Evolutionary conservation across 2,797 vertebrate genomes (phyloP).

Genomic region (Salarias fasciatus): DNA sequence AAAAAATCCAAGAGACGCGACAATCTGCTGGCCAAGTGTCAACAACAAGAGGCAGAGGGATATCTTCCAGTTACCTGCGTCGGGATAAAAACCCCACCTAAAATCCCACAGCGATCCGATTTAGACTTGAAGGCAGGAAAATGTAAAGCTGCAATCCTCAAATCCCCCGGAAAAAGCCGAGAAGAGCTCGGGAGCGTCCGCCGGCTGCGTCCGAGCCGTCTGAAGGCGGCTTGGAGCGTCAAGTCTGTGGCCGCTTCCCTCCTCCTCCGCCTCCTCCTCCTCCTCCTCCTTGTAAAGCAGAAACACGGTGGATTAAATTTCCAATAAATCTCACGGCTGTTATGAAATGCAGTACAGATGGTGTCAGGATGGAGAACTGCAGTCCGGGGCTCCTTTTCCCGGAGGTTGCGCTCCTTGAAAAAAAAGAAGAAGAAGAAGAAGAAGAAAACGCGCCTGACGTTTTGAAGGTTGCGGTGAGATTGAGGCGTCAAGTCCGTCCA

Average conservation of each 20-base stretch:
- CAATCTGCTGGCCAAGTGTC: constrained; percentile 61
- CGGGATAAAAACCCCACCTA: constrained; percentile 75
- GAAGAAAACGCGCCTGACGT: constrained; percentile 10
- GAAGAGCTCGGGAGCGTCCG: constrained; percentile 52
- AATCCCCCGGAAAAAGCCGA: constrained; percentile 22
- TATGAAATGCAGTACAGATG: constrained; percentile 42
- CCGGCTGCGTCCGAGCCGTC: constrained; percentile 41
- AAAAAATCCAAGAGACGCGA: constrained; percentile 63
- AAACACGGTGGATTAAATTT: constrained; percentile 34
- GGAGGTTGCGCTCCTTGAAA: constrained; percentile 30
- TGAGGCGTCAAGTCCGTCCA: constrained; percentile 39
- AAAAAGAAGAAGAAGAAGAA: neutral
- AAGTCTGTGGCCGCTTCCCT: constrained; percentile 42
- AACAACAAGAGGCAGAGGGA: constrained; percentile 42
- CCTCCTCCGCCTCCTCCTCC: constrained; percentile 18
- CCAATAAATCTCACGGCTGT: constrained; percentile 41
- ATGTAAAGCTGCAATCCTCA: constrained; percentile 38
- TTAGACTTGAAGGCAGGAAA: constrained; percentile 40
- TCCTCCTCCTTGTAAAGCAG: constrained; percentile 29
- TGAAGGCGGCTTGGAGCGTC: constrained; percentile 45
- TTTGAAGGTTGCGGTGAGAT: constrained; percentile 57
- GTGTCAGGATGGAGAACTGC: constrained; percentile 57
- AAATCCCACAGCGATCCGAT: constrained; percentile 68
- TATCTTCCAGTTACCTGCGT: constrained; percentile 66
- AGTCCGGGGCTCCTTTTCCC: constrained; percentile 44